A percentile compares a stretch with the other conserved stretches of the same genome.
These are phyloP conservation scores for Acrossocheilus wenchowensis DNA, from an alignment of 2,797 vertebrate species.

Conservation along the genomic window DNA sequence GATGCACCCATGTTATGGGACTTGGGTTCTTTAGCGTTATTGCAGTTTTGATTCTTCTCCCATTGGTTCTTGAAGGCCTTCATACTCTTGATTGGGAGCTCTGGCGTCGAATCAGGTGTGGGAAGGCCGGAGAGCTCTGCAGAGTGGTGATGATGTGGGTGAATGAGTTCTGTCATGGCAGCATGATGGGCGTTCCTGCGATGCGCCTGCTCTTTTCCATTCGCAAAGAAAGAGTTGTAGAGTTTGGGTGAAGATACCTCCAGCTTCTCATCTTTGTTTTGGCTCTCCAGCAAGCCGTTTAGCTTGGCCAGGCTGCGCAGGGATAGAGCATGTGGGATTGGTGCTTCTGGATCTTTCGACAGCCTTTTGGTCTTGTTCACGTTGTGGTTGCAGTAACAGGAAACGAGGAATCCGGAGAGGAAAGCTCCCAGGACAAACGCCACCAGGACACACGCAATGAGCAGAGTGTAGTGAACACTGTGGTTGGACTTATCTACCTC, in stretches of 20 bases:
- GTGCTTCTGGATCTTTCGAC: conserved; percentile 84
- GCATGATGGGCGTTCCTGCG: conserved; percentile 73
- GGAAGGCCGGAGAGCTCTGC: conserved; percentile 89
- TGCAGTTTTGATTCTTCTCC: conserved; percentile 92
- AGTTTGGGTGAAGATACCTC: conserved; percentile 83
- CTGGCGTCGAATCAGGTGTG: conserved; percentile 90
- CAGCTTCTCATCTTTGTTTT: conserved; percentile 80
- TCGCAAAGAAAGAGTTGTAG: conserved; percentile 83
- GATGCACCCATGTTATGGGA: conserved; percentile 73
- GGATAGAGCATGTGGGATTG: conserved; percentile 86
- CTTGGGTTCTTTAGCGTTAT: conserved; percentile 89
- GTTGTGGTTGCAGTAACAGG: conserved; percentile 88
- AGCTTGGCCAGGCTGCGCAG: conserved; percentile 89
- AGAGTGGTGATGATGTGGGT: conserved; percentile 78
- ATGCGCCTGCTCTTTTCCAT: conserved; percentile 75
- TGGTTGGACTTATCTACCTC: conserved; percentile 81
- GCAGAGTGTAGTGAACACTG: conserved; percentile 88
- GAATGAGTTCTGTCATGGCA: conserved; percentile 79
- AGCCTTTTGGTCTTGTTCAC: conserved; percentile 80
- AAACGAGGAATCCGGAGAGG: conserved; percentile 89
- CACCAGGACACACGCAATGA: conserved; percentile 88
- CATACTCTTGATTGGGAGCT: conserved; percentile 88
- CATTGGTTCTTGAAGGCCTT: conserved; percentile 87
- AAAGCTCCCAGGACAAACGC: conserved; percentile 90
- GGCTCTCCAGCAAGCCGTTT: conserved; percentile 84